A percentile compares a stretch with the other conserved stretches of the same genome.
Evolutionary conservation across 1,140 invertebrate genomes (phyloP).

Genomic region (Adoxophyes honmai): DNA sequence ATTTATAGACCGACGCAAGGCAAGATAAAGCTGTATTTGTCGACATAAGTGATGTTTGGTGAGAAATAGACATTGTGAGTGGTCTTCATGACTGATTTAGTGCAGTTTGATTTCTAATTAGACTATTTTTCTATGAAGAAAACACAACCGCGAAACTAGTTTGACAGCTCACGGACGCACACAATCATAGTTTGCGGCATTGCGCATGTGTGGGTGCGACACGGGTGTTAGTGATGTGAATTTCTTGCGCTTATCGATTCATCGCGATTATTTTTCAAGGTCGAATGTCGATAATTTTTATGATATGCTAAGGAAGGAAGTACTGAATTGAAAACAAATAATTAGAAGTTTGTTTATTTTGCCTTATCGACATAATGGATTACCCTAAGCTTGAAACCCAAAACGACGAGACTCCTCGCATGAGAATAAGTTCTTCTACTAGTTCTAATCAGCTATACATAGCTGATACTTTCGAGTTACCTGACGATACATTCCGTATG

Average conservation of each 20-base stretch:
- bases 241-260: constrained; percentile 71
- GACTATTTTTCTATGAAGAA: constrained; percentile 26
- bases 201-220: constrained; percentile 52
- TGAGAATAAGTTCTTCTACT: constrained; percentile 32
- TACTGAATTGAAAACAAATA: constrained; percentile 9
- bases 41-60: constrained; percentile 21
- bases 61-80: constrained; percentile 31
- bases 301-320: constrained; percentile 18
- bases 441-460: constrained; percentile 51
- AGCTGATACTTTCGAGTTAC: constrained; percentile 50
- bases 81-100: constrained; percentile 25
- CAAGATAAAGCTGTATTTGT: constrained; percentile 44
- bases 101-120: constrained; percentile 22
- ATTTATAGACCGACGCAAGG: constrained; percentile 62
- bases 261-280: constrained; percentile 68
- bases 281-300: constrained; percentile 33
- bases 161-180: constrained; percentile 65
- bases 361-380: constrained; percentile 39
- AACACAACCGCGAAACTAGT: constrained; percentile 57
- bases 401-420: constrained; percentile 26
- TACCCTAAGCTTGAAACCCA: constrained; percentile 35
- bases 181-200: constrained; percentile 32
- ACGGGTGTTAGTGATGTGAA: constrained; percentile 57
- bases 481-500: constrained; percentile 63
- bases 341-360: neutral